Conservation (phyloP, 2,888 invertebrate genomes). For the Pherbina coryleti region DNA sequence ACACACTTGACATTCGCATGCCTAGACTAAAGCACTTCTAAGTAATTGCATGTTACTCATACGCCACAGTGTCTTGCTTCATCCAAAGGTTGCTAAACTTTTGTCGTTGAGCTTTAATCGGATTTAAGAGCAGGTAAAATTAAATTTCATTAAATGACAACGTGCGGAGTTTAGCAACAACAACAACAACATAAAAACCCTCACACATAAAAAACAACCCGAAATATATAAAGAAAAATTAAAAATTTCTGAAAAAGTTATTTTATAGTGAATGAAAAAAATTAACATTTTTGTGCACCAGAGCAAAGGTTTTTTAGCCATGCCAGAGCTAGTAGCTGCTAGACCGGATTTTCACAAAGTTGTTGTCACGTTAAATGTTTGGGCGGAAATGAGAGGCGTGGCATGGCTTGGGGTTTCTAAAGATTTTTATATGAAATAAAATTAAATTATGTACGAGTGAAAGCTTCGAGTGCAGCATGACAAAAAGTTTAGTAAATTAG, state of each 20-base stretch:
- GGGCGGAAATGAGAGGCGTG: background rate
- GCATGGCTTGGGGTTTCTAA: background rate
- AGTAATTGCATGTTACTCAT: background rate
- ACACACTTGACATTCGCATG: background rate
- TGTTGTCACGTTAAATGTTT: no score
- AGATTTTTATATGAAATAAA: background rate
- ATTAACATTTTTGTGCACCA: no score
- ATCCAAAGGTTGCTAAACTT: conserved; percentile 17
- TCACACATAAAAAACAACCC: background rate
- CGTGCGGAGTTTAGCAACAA: background rate
- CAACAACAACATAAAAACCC: background rate
- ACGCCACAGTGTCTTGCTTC: background rate
- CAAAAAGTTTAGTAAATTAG: conserved; percentile 43
- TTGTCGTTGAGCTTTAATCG: conserved; percentile 27
- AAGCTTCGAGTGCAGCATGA: conserved; percentile 23
- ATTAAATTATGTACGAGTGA: conserved; percentile 1
- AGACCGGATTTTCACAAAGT: background rate
- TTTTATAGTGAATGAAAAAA: no score
- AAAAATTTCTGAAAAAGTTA: background rate
- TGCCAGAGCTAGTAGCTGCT: background rate
- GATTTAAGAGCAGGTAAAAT: conserved; percentile 29
- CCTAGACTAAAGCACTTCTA: no score
- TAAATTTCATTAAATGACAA: conserved; percentile 13
- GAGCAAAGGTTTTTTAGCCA: no score
- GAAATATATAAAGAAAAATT: background rate